These are phyloP conservation scores for Vulpes ferrilata DNA, from an alignment of 2,113 vertebrate genomes.

Conservation along the genomic window DNA sequence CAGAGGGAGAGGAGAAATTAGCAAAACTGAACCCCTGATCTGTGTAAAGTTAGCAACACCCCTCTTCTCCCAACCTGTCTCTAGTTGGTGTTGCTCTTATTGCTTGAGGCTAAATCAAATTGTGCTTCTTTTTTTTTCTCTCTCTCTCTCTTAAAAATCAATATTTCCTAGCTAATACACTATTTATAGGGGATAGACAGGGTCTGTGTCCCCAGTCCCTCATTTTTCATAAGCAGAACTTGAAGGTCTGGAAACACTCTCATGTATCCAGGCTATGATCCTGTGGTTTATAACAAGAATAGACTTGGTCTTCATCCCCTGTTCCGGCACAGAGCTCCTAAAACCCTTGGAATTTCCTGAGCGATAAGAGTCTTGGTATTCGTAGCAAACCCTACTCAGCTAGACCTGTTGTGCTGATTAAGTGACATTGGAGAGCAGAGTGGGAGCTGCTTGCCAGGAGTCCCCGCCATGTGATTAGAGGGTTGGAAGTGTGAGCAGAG, in stretches of 20 bases:
- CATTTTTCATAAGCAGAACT: not conserved
- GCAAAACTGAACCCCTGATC: accelerated
- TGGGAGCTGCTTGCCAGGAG: not conserved
- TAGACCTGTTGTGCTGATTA: not conserved
- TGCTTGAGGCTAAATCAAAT: not conserved
- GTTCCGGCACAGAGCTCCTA: not conserved
- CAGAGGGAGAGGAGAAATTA: not conserved
- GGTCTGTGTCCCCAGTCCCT: not conserved
- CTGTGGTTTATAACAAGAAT: not conserved
- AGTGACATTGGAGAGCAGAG: not conserved
- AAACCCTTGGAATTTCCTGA: not conserved
- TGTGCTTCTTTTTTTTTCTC: not conserved
- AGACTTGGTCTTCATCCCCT: not conserved
- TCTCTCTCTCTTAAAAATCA: not conserved
- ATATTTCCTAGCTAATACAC: not conserved
- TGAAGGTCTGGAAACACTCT: not conserved
- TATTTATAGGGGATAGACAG: not conserved
- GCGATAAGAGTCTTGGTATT: not conserved
- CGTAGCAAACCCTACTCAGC: not conserved
- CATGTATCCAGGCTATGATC: not conserved
- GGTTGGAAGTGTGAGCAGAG: not conserved
- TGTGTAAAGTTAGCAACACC: accelerated
- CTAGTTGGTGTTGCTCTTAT: not conserved
- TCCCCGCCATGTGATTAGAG: not conserved
- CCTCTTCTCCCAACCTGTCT: not conserved